Evolutionary conservation across 2,113 vertebrate genomes (phyloP).

Genomic region (Labrus mixtus): DNA sequence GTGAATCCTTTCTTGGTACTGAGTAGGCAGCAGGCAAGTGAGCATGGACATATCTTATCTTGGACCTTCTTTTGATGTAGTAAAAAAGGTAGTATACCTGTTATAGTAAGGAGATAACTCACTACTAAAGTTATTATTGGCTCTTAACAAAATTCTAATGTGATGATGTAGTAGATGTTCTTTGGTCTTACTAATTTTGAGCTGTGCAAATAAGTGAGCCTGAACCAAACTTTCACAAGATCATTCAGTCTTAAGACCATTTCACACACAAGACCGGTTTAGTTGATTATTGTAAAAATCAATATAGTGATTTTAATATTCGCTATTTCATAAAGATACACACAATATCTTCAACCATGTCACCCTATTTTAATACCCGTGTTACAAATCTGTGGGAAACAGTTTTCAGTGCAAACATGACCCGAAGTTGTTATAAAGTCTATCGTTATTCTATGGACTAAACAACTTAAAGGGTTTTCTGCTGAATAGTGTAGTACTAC

Average conservation of each 20-base stretch:
- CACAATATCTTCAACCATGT: no score
- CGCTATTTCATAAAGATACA: no score
- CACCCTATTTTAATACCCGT: no score
- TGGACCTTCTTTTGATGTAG: background rate
- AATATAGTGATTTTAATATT: no score
- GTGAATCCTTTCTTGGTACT: background rate
- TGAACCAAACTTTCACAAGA: background rate
- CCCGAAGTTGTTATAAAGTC: no score
- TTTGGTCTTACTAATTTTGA: background rate
- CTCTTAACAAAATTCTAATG: background rate
- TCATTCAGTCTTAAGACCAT: background rate
- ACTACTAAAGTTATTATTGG: background rate
- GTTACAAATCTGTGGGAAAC: no score
- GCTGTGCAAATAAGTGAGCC: background rate
- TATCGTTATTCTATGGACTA: no score
- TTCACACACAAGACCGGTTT: background rate
- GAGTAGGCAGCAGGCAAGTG: background rate
- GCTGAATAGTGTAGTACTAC: no score
- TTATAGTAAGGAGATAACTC: background rate
- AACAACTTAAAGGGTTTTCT: no score
- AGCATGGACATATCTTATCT: background rate
- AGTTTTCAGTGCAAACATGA: no score
- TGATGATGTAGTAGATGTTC: background rate
- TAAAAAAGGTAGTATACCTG: background rate
- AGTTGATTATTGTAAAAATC: no score